Evolutionary conservation across 2,113 vertebrate genomes (phyloP), one percentile per base, ranked within the genome.

Genomic region (Colinus virginianus): DNA sequence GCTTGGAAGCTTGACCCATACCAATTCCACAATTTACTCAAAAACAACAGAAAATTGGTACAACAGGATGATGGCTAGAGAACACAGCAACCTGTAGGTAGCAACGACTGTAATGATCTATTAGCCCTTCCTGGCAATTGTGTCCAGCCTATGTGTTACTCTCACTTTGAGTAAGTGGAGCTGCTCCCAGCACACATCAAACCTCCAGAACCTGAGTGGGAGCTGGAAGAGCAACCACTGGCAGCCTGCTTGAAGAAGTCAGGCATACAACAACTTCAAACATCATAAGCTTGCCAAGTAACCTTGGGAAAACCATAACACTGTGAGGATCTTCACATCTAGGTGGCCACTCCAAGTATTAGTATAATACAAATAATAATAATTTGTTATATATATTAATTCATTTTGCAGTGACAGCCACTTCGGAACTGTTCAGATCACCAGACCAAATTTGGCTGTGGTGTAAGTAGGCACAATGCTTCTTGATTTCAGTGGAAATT

Each of bases 81-180:
- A 7, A 74, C 25, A 36, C 21, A 69, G 42, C 9, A 62, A 48
- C 16, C 6, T 70, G 58, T n/a, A 59, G 63, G 23, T 4, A 13
- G 45, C 11, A 25, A 20, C 4, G 26, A 15, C 23, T 70, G 48
- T 69, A n/a, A 53, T 5, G 13, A 70, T 26, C 8, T 48, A 9
- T 42, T 32, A 68, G 13, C 16, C 11, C 30, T 51, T 77, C 64
- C 68, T 63, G 48, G 48, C 7, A 18, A 25, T 30, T 1, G 2
- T 19, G 36, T 63, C 63, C 25, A 34, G 56, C 55, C 56, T 43
- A 21, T 0, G 0, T 10, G 12, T 30, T 63, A 28, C n/a, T 77
- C 16, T 53, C 2, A 1, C 11, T 9, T 13, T 10, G n/a, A 48
- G 13, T 9, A 64, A 70, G n/a, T 7, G 22, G 13, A 1, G 1